Evolutionary conservation across 1,140 invertebrate genomes (phyloP).

Genomic region (Dufourea novaeangliae): DNA sequence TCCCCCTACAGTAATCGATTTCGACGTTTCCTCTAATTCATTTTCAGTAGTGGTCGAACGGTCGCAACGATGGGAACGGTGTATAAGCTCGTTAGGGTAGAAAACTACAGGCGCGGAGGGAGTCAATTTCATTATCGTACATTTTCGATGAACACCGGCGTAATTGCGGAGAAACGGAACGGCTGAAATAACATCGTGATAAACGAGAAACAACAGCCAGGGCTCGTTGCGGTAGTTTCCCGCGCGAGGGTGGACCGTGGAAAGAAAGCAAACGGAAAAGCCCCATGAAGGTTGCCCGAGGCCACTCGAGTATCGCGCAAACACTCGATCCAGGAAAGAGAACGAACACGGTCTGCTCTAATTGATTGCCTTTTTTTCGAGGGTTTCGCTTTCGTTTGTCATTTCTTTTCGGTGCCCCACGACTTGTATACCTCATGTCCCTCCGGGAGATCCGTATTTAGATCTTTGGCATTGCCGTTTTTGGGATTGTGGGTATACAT

Average conservation of each 20-base stretch:
- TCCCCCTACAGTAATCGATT: background rate
- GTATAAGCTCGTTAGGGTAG: conserved; percentile 11
- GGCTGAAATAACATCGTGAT: conserved; percentile 68
- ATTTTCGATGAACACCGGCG: conserved; percentile 30
- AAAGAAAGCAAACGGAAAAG: conserved; percentile 66
- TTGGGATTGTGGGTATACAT: too few species aligned
- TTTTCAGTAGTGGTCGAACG: background rate
- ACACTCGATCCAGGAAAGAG: conserved; percentile 68
- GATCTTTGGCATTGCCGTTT: background rate
- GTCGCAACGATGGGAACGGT: background rate
- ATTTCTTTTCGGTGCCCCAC: background rate
- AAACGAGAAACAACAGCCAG: conserved; percentile 68
- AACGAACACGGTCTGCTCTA: conserved; percentile 59
- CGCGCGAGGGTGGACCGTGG: conserved; percentile 37
- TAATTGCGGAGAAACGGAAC: conserved; percentile 40
- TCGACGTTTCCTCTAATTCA: background rate
- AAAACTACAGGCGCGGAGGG: conserved; percentile 4
- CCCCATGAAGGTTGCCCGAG: conserved; percentile 47
- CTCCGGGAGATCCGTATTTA: background rate
- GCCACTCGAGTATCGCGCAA: conserved; percentile 69
- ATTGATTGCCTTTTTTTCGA: conserved; percentile 74
- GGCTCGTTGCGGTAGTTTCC: conserved; percentile 22
- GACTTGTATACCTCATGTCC: background rate
- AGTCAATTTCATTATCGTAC: conserved; percentile 39
- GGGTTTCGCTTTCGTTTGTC: conserved; percentile 18